A percentile compares a stretch with the other conserved stretches of the same genome.
phyloP scores from a whole-genome alignment of 2,797 vertebrate genomes.

The Cheirogaleus major region DNA sequence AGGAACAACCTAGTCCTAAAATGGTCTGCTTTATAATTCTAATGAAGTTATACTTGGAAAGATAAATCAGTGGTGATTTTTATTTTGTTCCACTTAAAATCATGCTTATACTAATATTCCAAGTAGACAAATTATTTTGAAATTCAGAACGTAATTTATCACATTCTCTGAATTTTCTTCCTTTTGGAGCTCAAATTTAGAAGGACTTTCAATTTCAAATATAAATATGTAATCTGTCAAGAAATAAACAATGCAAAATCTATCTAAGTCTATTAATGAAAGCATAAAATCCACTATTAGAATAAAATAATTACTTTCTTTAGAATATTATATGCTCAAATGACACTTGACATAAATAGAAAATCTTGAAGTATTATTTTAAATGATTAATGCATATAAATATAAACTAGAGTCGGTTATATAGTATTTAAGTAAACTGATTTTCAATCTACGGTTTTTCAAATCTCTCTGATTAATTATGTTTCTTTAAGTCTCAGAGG shows the following conservation, averaged over 20 bases:
- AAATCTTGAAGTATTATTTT: neutral
- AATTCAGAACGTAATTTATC: neutral
- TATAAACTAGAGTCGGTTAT: neutral
- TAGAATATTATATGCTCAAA: neutral
- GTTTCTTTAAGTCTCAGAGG: neutral
- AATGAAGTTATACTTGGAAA: conserved; percentile 16
- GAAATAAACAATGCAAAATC: neutral
- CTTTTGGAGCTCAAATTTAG: neutral
- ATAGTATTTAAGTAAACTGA: neutral
- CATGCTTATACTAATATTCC: neutral
- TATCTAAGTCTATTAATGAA: neutral
- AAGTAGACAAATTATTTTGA: conserved; percentile 11
- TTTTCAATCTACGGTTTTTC: neutral
- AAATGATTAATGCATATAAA: neutral
- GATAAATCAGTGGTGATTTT: neutral
- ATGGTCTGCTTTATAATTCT: neutral
- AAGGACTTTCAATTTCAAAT: neutral
- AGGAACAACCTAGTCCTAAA: neutral
- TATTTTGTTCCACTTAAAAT: neutral
- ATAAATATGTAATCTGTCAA: neutral
- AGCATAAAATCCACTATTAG: neutral
- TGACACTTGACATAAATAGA: neutral
- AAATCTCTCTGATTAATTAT: neutral
- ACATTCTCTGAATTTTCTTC: conserved; percentile 6
- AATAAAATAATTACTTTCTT: neutral